phyloP scores from a whole-genome alignment of 2,888 invertebrate species.

The Troides oblongomaculatus region DNA sequence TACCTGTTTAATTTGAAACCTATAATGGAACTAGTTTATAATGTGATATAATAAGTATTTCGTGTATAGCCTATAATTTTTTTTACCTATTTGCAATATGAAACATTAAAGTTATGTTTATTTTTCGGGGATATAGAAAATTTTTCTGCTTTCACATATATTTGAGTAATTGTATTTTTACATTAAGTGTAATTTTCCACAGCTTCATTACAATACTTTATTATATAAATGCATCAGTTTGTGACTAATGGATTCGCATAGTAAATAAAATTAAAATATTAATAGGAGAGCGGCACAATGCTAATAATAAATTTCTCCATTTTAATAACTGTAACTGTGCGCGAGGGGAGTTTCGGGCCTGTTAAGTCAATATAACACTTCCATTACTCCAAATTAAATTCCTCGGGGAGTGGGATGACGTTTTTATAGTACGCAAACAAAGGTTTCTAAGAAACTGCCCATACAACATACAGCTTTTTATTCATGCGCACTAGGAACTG shows the following conservation, averaged over 20 bases:
- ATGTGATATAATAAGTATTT: too few relatives aligned
- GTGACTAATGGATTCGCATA: slow-evolving; percentile 78
- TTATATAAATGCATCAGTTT: slow-evolving; percentile 69
- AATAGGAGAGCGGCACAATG: slow-evolving; percentile 75
- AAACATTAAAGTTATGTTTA: too few relatives aligned
- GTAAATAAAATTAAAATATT: slow-evolving; percentile 80
- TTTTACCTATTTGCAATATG: too few relatives aligned
- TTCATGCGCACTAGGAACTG: not conserved
- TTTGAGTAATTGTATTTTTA: slow-evolving; percentile 50
- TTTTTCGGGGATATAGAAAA: too few relatives aligned
- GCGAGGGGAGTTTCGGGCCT: slow-evolving; percentile 76
- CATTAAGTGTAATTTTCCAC: slow-evolving; percentile 38
- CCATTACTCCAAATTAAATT: slow-evolving; percentile 80
- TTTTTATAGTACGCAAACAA: slow-evolving; percentile 74
- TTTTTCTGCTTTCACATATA: not conserved
- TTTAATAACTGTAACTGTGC: slow-evolving; percentile 78
- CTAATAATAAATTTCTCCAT: slow-evolving; percentile 80
- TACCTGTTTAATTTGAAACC: not conserved
- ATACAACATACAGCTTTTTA: slow-evolving; percentile 27
- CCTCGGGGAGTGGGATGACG: slow-evolving; percentile 77
- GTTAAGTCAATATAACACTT: slow-evolving; percentile 81
- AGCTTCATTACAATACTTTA: slow-evolving; percentile 47
- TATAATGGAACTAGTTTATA: not conserved
- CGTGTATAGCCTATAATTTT: too few relatives aligned
- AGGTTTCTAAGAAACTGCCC: slow-evolving; percentile 60